Evolutionary conservation across 2,797 vertebrate species (phyloP).

Genomic region (Anas flavirostris): DNA sequence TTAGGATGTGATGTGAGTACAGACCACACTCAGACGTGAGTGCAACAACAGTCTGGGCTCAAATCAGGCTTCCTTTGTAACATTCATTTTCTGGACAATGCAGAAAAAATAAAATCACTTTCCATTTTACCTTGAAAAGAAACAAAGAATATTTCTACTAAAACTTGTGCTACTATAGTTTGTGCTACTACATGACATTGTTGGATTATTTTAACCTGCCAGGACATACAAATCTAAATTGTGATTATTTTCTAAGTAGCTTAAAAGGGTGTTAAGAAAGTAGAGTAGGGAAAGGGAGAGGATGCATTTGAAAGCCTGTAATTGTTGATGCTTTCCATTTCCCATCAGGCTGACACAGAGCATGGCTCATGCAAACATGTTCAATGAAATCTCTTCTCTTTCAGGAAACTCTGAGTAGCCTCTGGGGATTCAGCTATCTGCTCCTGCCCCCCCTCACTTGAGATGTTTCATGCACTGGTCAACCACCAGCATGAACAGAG

Average conservation of each 20-base stretch:
- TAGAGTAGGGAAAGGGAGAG: not conserved
- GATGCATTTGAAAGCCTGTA: not conserved
- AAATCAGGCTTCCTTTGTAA: not conserved
- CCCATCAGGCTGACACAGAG: constrained; percentile 43
- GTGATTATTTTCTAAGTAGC: not conserved
- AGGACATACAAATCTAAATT: not conserved
- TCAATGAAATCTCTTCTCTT: not conserved
- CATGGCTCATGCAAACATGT: not conserved
- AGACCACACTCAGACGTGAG: not conserved
- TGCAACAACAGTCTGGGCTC: not conserved
- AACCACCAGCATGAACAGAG: not conserved
- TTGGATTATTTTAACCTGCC: not conserved
- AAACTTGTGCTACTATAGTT: not conserved
- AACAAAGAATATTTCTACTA: not conserved
- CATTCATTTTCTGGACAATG: not conserved
- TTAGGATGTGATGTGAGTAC: not conserved
- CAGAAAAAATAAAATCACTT: not conserved
- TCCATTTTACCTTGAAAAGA: not conserved
- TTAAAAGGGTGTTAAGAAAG: constrained; percentile 10
- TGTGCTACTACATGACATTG: not conserved
- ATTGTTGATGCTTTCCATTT: constrained; percentile 46
- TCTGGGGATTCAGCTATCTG: constrained; percentile 9
- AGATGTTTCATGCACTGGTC: not conserved
- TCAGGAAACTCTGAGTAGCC: constrained; percentile 24
- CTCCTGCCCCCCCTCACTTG: not conserved